Percentiles rank a stretch among this genome's conserved stretches.
Evolutionary conservation across 2,797 vertebrate genomes (phyloP).

Genomic region (Chromis chromis): DNA sequence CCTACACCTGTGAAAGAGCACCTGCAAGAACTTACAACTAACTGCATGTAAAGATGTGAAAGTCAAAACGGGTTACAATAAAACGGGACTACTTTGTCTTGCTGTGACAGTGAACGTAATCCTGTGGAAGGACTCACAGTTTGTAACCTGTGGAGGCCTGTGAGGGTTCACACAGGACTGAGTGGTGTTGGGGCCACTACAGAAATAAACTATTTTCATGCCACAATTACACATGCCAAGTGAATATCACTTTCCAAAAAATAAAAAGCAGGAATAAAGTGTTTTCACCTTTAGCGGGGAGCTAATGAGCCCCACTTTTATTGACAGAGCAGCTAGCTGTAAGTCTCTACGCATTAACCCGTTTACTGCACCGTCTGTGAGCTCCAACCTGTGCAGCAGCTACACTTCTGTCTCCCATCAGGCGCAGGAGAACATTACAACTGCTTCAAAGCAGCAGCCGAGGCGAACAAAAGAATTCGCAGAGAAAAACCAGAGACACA

Average conservation of each 20-base stretch:
- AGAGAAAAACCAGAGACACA: accelerated
- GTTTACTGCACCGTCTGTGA: constrained; percentile 7
- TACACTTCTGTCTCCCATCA: constrained; percentile 1
- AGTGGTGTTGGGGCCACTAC: background rate
- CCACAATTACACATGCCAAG: too few relatives aligned
- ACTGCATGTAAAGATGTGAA: constrained; percentile 48
- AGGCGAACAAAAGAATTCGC: constrained; percentile 36
- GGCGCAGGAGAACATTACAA: constrained; percentile 22
- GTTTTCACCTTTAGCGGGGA: too few relatives aligned
- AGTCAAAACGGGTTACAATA: constrained; percentile 11
- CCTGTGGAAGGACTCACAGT: background rate
- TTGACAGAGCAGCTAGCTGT: background rate
- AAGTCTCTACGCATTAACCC: constrained; percentile 9
- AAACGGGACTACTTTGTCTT: background rate
- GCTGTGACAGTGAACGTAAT: background rate
- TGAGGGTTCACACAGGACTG: background rate
- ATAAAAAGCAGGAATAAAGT: too few relatives aligned
- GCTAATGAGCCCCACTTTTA: too few relatives aligned
- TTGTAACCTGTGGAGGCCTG: constrained; percentile 11
- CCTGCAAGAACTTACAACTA: constrained; percentile 51
- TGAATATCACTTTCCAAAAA: too few relatives aligned
- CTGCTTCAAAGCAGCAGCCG: constrained; percentile 1
- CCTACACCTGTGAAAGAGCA: constrained; percentile 48
- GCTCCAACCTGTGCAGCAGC: constrained; percentile 32
- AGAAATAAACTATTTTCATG: too few relatives aligned